A percentile compares a stretch with the other conserved stretches of the same genome.
Conservation (phyloP, 1,140 invertebrate genomes). For the Harlomillsia oculata region DNA sequence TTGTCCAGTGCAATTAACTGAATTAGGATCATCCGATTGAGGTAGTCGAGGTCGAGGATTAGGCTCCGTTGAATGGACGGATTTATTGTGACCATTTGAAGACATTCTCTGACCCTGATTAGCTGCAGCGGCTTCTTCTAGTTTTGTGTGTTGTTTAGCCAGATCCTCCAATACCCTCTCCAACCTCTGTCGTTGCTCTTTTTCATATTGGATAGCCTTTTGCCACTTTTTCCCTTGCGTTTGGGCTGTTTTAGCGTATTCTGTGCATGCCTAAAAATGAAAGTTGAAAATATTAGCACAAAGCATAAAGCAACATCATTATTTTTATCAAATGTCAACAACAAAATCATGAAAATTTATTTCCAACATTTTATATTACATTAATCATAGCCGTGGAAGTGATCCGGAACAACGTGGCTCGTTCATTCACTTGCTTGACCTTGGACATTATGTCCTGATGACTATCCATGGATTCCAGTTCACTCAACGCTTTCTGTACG, state of each 20-base stretch:
- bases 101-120: constrained; percentile 14
- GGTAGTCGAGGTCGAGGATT: neutral
- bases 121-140: constrained; percentile 65
- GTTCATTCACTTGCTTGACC: constrained; percentile 73
- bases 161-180: constrained; percentile 96
- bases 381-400: constrained; percentile 93
- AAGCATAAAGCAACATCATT: neutral
- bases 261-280: constrained; percentile 64
- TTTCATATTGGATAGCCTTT: constrained; percentile 81
- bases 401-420: constrained; percentile 84
- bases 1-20: constrained; percentile 17
- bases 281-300: constrained; percentile 7
- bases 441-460: constrained; percentile 42
- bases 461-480: constrained; percentile 65
- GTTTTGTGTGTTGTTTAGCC: constrained; percentile 86
- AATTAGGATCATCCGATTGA: constrained; percentile 6
- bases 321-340: neutral
- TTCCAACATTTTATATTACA: constrained; percentile 46
- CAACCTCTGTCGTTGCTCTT: constrained; percentile 83
- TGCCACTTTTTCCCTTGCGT: constrained; percentile 81
- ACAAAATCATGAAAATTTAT: neutral
- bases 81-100: constrained; percentile 4
- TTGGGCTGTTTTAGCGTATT: constrained; percentile 78
- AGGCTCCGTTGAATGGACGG: neutral
- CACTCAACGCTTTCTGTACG: constrained; percentile 52